Conservation (phyloP, 2,888 invertebrate genomes). For the Ceramica pisi region DNA sequence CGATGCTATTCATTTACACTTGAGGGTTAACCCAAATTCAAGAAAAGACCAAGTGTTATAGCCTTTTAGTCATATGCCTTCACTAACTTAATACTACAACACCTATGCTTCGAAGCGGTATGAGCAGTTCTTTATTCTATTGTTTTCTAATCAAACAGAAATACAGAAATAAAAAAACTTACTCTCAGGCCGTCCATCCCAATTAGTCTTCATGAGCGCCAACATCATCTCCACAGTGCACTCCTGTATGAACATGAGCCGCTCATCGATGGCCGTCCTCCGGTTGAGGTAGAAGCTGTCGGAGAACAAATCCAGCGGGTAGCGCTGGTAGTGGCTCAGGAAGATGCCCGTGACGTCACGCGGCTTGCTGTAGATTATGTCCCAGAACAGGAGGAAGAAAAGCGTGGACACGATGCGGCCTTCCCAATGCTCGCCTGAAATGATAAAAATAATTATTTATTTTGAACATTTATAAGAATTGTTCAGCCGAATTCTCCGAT, state of each 20-base stretch:
- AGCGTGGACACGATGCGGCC: constrained; percentile 92
- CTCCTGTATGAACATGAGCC: constrained; percentile 62
- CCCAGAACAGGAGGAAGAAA: constrained; percentile 94
- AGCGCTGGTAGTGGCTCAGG: constrained; percentile 91
- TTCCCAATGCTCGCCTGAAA: constrained; percentile 93
- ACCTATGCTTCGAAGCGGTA: too few species aligned
- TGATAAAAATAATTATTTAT: neutral
- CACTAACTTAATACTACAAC: too few species aligned
- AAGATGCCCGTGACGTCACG: constrained; percentile 90
- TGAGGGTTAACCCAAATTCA: too few species aligned
- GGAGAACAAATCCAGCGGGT: constrained; percentile 94
- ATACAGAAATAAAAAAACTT: constrained; percentile 66
- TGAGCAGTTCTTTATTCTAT: too few species aligned
- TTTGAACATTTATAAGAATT: too few species aligned
- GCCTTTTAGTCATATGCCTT: too few species aligned
- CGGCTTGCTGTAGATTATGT: constrained; percentile 92
- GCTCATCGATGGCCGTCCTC: constrained; percentile 89
- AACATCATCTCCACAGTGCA: constrained; percentile 82
- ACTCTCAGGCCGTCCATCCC: constrained; percentile 87
- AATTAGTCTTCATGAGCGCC: constrained; percentile 81
- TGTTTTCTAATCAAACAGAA: too few species aligned
- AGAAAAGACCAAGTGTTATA: constrained; percentile 18
- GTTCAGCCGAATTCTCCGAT: too few species aligned
- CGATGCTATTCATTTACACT: too few species aligned
- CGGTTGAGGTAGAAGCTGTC: constrained; percentile 93